Conservation (phyloP, 2,888 invertebrate species). For the Ophion costatus region DNA sequence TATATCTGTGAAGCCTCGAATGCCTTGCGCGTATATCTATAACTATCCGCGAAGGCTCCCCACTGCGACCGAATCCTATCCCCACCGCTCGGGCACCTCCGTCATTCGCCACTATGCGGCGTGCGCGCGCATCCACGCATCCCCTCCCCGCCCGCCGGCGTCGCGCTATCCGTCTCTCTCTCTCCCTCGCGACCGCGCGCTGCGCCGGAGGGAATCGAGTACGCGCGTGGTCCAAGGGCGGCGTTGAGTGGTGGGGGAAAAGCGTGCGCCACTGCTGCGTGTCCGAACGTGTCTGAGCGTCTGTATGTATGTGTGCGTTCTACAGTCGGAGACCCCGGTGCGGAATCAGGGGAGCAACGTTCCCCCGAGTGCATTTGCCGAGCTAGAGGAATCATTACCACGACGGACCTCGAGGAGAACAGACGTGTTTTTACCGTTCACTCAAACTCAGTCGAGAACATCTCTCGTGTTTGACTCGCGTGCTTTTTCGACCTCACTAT, state of each 20-base stretch:
- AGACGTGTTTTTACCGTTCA: constrained; percentile 79
- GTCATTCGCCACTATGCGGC: constrained; percentile 54
- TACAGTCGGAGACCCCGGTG: constrained; percentile 48
- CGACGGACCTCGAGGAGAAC: constrained; percentile 82
- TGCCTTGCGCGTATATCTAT: not conserved
- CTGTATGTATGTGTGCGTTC: constrained; percentile 43
- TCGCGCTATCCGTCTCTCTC: not conserved
- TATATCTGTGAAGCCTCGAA: not conserved
- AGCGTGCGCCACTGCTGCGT: constrained; percentile 55
- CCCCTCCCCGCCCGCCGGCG: constrained; percentile 31
- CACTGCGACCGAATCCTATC: not conserved
- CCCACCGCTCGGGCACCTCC: constrained; percentile 39
- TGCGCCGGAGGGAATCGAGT: constrained; percentile 29
- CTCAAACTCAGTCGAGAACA: constrained; percentile 79
- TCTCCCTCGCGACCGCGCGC: constrained; percentile 65
- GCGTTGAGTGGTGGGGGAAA: constrained; percentile 27
- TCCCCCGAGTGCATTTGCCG: constrained; percentile 74
- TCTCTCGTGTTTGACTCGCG: constrained; percentile 63
- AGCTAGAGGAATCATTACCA: constrained; percentile 79
- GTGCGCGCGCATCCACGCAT: constrained; percentile 67
- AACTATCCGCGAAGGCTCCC: constrained; percentile 17
- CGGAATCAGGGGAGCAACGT: constrained; percentile 76
- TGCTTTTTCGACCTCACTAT: constrained; percentile 57
- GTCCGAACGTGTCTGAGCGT: constrained; percentile 39
- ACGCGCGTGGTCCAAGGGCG: constrained; percentile 63